These are phyloP conservation scores for Gymnoscelis rufifasciata DNA, from an alignment of 2,888 invertebrate genomes.

Conservation along the genomic window DNA sequence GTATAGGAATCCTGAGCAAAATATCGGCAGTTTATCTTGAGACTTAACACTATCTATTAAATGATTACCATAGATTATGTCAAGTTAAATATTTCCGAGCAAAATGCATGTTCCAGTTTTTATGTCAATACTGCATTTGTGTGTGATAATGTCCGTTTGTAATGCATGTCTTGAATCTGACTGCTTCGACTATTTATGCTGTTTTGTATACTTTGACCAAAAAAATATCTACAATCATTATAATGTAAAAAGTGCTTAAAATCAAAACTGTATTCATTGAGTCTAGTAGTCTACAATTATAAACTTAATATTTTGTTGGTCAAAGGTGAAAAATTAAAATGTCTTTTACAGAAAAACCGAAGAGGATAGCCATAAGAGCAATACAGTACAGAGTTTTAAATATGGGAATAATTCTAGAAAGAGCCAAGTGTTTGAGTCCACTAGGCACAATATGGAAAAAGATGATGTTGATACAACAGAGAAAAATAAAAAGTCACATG, in stretches of 20 bases:
- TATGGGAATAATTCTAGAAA: conserved; percentile 74
- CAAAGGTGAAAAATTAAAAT: conserved; percentile 28
- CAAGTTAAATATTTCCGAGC: too few species aligned
- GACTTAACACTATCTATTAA: too few species aligned
- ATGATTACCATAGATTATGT: too few species aligned
- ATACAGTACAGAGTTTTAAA: conserved; percentile 69
- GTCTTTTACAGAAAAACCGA: conserved; percentile 73
- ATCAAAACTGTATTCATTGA: too few species aligned
- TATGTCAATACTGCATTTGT: too few species aligned
- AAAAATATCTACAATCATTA: neutral
- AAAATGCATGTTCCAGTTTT: too few species aligned
- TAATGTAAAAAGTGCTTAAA: too few species aligned
- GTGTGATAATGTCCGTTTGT: neutral
- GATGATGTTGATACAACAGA: conserved; percentile 87
- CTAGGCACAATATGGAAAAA: conserved; percentile 84
- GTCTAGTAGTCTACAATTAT: too few species aligned
- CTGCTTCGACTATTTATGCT: conserved; percentile 8
- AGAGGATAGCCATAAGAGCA: conserved; percentile 69
- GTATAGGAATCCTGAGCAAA: too few species aligned
- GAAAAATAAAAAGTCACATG: conserved; percentile 74
- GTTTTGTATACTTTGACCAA: neutral
- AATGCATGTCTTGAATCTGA: too few species aligned
- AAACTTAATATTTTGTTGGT: conserved; percentile 6
- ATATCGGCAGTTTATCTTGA: too few species aligned
- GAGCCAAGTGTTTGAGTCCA: conserved; percentile 85